Evolutionary conservation across 2,797 vertebrate species (phyloP).

Genomic region (Podargus strigoides): DNA sequence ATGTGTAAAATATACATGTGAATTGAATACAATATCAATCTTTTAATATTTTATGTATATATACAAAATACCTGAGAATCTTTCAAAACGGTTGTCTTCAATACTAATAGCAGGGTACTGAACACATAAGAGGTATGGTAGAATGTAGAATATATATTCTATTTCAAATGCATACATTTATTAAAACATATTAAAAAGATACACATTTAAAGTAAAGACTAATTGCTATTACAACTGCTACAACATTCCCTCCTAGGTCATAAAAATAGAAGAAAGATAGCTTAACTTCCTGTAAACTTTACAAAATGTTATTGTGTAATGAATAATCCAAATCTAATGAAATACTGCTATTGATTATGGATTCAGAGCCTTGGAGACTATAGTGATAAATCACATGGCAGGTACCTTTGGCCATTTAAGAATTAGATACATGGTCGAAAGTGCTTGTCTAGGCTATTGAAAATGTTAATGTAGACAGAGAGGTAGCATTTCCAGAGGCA

Average conservation of each 20-base stretch:
- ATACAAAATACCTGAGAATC: not conserved
- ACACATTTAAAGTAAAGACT: not conserved
- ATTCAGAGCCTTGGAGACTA: not conserved
- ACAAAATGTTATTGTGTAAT: not conserved
- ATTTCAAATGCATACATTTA: not conserved
- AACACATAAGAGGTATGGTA: not conserved
- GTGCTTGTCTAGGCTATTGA: not conserved
- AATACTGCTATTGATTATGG: not conserved
- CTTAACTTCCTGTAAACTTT: not conserved
- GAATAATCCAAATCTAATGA: not conserved
- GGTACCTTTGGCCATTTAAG: not conserved
- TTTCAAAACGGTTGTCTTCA: not conserved
- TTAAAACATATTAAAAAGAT: not conserved
- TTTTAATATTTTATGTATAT: not conserved
- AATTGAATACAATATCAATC: not conserved
- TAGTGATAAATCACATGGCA: not conserved
- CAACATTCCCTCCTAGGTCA: not conserved
- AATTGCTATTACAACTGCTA: not conserved
- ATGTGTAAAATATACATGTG: not conserved
- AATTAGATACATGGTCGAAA: not conserved
- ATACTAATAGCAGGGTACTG: not conserved
- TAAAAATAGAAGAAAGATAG: not conserved
- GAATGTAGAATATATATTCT: not conserved
- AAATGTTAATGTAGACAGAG: not conserved
- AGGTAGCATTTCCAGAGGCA: not conserved